Conservation (phyloP, 2,888 invertebrate genomes). For the Melieria omissa region DNA sequence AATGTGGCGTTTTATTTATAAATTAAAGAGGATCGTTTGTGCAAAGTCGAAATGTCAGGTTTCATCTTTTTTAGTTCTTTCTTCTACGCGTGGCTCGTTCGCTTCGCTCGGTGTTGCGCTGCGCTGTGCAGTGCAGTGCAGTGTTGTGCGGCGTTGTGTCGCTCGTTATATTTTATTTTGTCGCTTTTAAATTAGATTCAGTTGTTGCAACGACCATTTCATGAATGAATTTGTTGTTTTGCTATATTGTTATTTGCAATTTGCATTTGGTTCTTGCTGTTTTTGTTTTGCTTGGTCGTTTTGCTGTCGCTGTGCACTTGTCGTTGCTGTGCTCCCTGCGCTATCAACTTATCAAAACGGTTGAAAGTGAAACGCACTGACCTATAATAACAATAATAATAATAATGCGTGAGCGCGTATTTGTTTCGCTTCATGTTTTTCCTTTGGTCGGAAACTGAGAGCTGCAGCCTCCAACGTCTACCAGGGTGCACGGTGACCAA, state of each 20-base stretch:
- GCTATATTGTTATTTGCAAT: constrained; percentile 9
- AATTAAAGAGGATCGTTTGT: constrained; percentile 25
- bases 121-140: neutral
- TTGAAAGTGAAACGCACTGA: constrained; percentile 42
- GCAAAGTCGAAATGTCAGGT: constrained; percentile 35
- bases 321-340: constrained; percentile 17
- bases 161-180: constrained; percentile 7
- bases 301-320: constrained; percentile 2
- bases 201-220: neutral
- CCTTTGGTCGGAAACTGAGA: too few relatives aligned
- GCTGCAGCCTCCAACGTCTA: too few relatives aligned
- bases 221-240: constrained; percentile 36
- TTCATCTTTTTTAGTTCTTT: constrained; percentile 20
- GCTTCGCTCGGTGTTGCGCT: neutral
- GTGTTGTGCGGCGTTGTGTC: neutral
- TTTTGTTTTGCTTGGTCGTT: constrained; percentile 15
- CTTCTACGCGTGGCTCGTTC: neutral
- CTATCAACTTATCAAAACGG: constrained; percentile 36
- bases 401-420: too few relatives aligned
- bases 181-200: constrained; percentile 14
- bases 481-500: too few relatives aligned
- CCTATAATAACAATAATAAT: constrained; percentile 40
- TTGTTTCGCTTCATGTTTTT: too few relatives aligned
- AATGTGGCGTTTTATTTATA: constrained; percentile 19
- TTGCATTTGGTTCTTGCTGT: constrained; percentile 4